These are phyloP conservation scores for Scaptomyza flava DNA, from an alignment of 2,888 invertebrate species.

Conservation along the genomic window DNA sequence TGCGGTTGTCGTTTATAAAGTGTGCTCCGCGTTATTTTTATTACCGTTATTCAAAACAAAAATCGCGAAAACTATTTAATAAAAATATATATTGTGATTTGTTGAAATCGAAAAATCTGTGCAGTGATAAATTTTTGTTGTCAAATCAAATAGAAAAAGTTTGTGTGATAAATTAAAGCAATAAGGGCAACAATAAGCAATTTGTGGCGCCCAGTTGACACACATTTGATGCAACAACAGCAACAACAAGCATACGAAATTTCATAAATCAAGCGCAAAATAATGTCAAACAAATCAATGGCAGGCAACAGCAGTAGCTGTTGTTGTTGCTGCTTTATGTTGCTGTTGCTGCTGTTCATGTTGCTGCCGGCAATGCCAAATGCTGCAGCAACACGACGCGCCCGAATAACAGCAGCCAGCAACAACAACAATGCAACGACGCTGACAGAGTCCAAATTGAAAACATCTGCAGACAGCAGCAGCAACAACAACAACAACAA, in stretches of 20 bases:
- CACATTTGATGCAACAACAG: slow-evolving; percentile 38
- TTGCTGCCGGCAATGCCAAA: slow-evolving; percentile 54
- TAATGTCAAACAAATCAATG: slow-evolving; percentile 77
- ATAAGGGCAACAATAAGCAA: slow-evolving; percentile 1
- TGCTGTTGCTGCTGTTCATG: slow-evolving; percentile 42
- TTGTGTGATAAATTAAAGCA: slow-evolving; percentile 2
- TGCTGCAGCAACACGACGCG: slow-evolving; percentile 42
- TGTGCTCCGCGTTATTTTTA: background rate
- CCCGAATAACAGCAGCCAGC: slow-evolving; percentile 30
- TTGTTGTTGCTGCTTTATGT: slow-evolving; percentile 34
- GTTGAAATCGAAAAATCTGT: slow-evolving; percentile 4
- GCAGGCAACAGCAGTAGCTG: slow-evolving; percentile 29
- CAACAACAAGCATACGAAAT: slow-evolving; percentile 28
- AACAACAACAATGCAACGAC: slow-evolving; percentile 38
- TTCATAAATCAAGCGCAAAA: slow-evolving; percentile 69
- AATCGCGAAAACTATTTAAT: background rate
- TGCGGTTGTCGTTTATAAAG: slow-evolving; percentile 45
- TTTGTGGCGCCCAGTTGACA: slow-evolving; percentile 48
- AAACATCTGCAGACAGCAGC: slow-evolving; percentile 50
- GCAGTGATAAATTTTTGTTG: slow-evolving; percentile 13
- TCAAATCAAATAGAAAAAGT: background rate
- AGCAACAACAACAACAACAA: slow-evolving; percentile 10
- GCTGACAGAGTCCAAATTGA: slow-evolving; percentile 56
- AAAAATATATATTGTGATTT: background rate
- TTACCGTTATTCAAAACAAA: slow-evolving; percentile 13